Evolutionary conservation across 2,797 vertebrate genomes (phyloP).

Genomic region (Chloroceryle inda): DNA sequence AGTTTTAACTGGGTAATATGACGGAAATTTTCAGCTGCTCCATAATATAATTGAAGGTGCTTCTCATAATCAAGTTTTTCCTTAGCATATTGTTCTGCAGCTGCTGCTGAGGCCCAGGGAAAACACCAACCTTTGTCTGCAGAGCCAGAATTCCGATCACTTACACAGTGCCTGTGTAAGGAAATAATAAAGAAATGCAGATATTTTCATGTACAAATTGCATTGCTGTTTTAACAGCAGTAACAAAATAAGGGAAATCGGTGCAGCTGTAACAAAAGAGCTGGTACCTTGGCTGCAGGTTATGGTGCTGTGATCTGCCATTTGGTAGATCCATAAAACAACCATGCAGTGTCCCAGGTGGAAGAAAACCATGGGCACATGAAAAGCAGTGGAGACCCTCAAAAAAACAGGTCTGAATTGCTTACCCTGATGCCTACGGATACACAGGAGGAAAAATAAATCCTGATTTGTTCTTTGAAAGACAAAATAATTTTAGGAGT

Average conservation of each 20-base stretch:
- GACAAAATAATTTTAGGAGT: neutral
- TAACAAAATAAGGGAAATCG: neutral
- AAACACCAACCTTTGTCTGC: neutral
- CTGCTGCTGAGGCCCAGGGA: neutral
- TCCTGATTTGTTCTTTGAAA: neutral
- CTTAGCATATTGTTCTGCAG: neutral
- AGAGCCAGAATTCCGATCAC: rapidly evolving
- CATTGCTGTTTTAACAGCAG: neutral
- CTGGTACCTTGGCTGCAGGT: neutral
- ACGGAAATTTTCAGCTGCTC: neutral
- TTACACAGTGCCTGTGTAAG: neutral
- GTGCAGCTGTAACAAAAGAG: neutral
- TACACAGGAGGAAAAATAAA: neutral
- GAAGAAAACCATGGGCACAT: neutral
- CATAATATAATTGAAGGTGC: neutral
- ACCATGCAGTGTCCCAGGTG: rapidly evolving
- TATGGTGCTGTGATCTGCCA: neutral
- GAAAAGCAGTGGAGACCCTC: neutral
- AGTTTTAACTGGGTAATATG: neutral
- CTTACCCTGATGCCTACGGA: neutral
- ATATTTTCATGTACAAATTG: neutral
- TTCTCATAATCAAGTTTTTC: neutral
- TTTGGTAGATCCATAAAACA: neutral
- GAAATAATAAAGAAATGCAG: neutral
- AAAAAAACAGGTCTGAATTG: neutral